phyloP scores from a whole-genome alignment of 92 coral and sea anemone genomes.

The Zoanthus solanderi region DNA sequence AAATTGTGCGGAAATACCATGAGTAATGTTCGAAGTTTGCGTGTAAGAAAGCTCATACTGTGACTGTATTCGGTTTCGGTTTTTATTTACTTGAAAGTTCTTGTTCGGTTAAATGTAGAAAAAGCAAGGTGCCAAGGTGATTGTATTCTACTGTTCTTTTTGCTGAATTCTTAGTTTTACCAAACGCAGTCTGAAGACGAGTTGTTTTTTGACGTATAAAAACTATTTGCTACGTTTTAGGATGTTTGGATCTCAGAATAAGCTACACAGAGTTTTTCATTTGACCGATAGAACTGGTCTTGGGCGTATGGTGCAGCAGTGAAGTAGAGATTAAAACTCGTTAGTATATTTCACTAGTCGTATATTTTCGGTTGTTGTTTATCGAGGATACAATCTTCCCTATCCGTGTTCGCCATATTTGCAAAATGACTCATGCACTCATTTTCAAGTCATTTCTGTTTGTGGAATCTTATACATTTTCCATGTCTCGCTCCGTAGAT shows the following conservation, averaged over 20 bases:
- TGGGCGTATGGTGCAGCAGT: background rate
- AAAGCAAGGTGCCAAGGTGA: background rate
- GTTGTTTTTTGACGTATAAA: background rate
- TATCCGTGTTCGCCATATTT: slow-evolving; percentile 38
- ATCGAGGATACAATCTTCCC: slow-evolving; percentile 35
- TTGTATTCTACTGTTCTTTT: background rate
- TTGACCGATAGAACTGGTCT: background rate
- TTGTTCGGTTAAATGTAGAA: background rate
- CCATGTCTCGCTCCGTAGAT: background rate
- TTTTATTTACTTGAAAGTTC: background rate
- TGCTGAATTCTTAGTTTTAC: background rate
- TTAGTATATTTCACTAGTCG: background rate
- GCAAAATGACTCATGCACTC: slow-evolving; percentile 43
- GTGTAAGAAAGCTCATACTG: slow-evolving; percentile 9
- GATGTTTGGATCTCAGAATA: slow-evolving; percentile 3
- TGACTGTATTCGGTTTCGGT: slow-evolving; percentile 39
- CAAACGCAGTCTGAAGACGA: background rate
- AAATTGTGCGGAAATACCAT: slow-evolving; percentile 49
- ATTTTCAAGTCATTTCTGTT: slow-evolving; percentile 27
- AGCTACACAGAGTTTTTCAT: background rate
- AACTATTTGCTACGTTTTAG: slow-evolving; percentile 7
- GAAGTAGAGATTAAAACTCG: background rate
- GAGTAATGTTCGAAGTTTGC: slow-evolving; percentile 43
- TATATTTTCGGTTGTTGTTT: slow-evolving; percentile 6
- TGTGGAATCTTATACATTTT: slow-evolving; percentile 20